Base-by-base conservation (phyloP, 2,888 invertebrate genomes). In the Cyrtodaria siliqua region DNA sequence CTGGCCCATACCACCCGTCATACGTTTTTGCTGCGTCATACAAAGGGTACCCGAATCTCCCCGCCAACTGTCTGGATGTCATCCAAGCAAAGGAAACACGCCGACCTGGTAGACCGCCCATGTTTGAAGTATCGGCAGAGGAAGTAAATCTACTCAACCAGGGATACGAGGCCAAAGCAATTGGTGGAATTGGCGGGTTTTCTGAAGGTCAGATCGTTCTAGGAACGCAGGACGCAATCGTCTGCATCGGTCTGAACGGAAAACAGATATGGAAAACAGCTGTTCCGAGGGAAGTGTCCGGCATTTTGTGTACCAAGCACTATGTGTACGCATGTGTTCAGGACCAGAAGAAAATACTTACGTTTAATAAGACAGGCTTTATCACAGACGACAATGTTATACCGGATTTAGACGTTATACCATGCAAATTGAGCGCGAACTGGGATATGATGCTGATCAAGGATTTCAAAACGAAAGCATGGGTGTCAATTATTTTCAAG, bases 311-410 rank as follows among this genome's bases (percentile, higher is more conserved):
- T 42, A 73, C 73, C 3, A 80, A 69, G 26, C 38, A 49, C 14
- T 53, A 61, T 8, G 66, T 80, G 2, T 80, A 72, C 47, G 80
- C 69, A 6, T 76, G 80, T 47, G 23, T 80, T 33, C 75, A 80
- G 49, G 76, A 73, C 33, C 70, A 73, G 14, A 76, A 71, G 56
- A 76, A 69, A 50, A 64, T 80, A 2, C 52, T 76, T 12, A 80
- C 76, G 2, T 61, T 80, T 27, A 76, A 76, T 33, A 80, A 80
- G 59, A 61, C 69, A 9, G 80, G 80, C 12, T 76, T 72, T 55
- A 67, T 80, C 23, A 80, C 69, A 6, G 66, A 76, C 33, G 80
- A 80, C 14, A 76, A 80, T 29, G 69, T 80, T 3, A 60, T 80
- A 18, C 69, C 80, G 2, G 66, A 76, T 29, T 38, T 80, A 44